A percentile compares a stretch with the other conserved stretches of the same genome.
phyloP scores from a whole-genome alignment of 2,888 invertebrate species.

The Neuroscelio doddi region DNA sequence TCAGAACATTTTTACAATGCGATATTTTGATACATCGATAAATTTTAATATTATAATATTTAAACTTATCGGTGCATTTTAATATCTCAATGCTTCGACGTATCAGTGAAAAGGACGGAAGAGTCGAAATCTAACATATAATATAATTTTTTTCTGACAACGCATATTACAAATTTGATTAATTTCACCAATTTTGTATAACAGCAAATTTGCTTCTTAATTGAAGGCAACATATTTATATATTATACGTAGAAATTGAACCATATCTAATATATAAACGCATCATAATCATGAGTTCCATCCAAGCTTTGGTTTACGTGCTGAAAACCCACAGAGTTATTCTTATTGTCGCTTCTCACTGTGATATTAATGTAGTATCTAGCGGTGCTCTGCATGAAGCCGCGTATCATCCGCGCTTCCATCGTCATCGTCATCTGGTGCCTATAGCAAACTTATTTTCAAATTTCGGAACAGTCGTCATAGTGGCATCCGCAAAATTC shows the following conservation, averaged over 20 bases:
- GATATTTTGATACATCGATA: no score
- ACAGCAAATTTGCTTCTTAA: not conserved
- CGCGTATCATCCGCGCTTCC: slow-evolving; percentile 58
- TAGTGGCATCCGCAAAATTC: slow-evolving; percentile 28
- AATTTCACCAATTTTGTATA: no score
- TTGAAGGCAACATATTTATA: not conserved
- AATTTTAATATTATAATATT: no score
- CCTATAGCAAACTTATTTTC: slow-evolving; percentile 24
- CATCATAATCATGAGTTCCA: not conserved
- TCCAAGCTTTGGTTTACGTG: slow-evolving; percentile 3
- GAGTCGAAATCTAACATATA: no score
- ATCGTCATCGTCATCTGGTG: slow-evolving; percentile 60
- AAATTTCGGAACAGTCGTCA: slow-evolving; percentile 26
- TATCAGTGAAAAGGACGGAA: no score
- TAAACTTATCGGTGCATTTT: no score
- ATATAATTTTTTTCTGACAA: no score
- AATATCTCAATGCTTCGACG: no score
- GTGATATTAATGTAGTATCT: slow-evolving; percentile 57
- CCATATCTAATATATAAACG: not conserved
- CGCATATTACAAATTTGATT: no score
- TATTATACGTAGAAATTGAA: not conserved
- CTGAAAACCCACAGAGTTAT: slow-evolving; percentile 51
- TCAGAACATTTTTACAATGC: no score
- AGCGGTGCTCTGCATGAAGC: slow-evolving; percentile 60
- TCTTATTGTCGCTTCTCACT: slow-evolving; percentile 53